These are phyloP conservation scores for Pyrgus malvae DNA, from an alignment of 2,888 invertebrate genomes.

Conservation along the genomic window DNA sequence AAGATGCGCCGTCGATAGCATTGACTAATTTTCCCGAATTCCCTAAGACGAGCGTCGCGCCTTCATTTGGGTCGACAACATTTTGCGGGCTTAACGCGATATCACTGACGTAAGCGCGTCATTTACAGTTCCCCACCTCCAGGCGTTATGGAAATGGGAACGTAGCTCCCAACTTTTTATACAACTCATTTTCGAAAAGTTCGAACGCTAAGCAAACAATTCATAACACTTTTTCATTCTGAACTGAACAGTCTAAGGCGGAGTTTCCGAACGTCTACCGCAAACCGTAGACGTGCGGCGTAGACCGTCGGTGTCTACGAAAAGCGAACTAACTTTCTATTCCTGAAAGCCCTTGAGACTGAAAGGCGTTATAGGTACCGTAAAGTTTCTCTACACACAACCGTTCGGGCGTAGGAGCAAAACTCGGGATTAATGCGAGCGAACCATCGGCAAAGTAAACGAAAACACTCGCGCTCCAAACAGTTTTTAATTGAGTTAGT, in stretches of 20 bases:
- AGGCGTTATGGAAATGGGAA: constrained; percentile 51
- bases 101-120: constrained; percentile 67
- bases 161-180: constrained; percentile 54
- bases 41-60: constrained; percentile 56
- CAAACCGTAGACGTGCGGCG: constrained; percentile 38
- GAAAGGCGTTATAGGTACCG: constrained; percentile 43
- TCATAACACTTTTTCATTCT: constrained; percentile 52
- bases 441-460: constrained; percentile 21
- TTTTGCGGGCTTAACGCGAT: constrained; percentile 66
- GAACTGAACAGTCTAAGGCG: constrained; percentile 40
- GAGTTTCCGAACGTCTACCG: constrained; percentile 54
- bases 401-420: constrained; percentile 18
- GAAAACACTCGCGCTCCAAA: constrained; percentile 33
- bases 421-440: constrained; percentile 18
- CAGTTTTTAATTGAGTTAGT: constrained; percentile 40
- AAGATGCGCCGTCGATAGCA: constrained; percentile 68
- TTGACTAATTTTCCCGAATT: constrained; percentile 75
- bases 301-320: constrained; percentile 31
- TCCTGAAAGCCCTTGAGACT: constrained; percentile 45
- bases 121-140: constrained; percentile 59
- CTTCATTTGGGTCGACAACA: constrained; percentile 66
- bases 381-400: constrained; percentile 36
- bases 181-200: constrained; percentile 46
- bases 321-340: constrained; percentile 46
- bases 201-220: constrained; percentile 59